phyloP scores from a whole-genome alignment of 1,140 invertebrate species.

The Triops longicaudatus region DNA sequence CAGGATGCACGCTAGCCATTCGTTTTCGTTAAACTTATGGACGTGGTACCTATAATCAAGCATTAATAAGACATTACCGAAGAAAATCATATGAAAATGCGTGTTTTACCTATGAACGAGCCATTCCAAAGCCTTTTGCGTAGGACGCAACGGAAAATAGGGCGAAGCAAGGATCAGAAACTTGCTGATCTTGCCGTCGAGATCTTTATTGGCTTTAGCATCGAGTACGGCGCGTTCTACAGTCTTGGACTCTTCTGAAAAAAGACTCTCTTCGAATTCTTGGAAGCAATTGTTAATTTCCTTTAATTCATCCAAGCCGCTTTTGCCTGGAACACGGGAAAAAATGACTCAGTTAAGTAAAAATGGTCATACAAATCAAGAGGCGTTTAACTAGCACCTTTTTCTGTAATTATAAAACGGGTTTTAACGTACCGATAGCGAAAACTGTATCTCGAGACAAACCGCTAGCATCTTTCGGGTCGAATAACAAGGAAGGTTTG shows the following conservation, averaged over 20 bases:
- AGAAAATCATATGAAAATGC: background rate
- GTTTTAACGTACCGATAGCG: conserved; percentile 60
- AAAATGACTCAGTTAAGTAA: conserved; percentile 20
- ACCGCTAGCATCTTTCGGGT: conserved; percentile 75
- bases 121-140: conserved; percentile 90
- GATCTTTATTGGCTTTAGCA: conserved; percentile 60
- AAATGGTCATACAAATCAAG: conserved; percentile 22
- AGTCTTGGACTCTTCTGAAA: conserved; percentile 58
- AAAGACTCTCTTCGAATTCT: conserved; percentile 65
- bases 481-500: conserved; percentile 72
- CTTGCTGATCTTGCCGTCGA: conserved; percentile 65
- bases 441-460: conserved; percentile 73
- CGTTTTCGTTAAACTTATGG: conserved; percentile 74
- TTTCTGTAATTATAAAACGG: background rate
- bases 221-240: conserved; percentile 72
- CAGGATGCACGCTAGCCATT: conserved; percentile 66
- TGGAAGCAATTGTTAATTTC: conserved; percentile 59
- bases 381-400: background rate
- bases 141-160: conserved; percentile 70
- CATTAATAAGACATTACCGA: too few species aligned
- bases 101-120: conserved; percentile 56
- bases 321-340: conserved; percentile 43
- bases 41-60: conserved; percentile 60
- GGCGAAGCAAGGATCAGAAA: conserved; percentile 76
- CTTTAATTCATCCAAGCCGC: conserved; percentile 72